phyloP scores from a whole-genome alignment of 2,888 invertebrate species.

The Cyclophora albipunctata region DNA sequence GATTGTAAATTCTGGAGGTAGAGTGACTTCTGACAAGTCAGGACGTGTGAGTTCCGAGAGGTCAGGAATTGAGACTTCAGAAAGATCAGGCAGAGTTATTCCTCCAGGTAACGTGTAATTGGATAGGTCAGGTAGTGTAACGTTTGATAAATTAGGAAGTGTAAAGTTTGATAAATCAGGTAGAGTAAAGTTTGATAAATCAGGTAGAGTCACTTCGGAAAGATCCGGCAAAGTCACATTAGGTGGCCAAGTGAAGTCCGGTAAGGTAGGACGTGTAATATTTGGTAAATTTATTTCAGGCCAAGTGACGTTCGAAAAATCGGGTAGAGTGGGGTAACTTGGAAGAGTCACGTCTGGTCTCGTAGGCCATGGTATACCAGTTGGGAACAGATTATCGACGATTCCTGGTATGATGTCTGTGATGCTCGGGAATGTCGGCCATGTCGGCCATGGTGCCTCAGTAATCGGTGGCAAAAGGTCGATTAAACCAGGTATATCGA shows the following conservation, averaged over 20 bases:
- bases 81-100: no score
- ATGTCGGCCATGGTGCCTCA: no score
- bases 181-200: no score
- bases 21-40: slow-evolving; percentile 15
- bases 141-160: no score
- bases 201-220: no score
- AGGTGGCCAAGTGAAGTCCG: slow-evolving; percentile 10
- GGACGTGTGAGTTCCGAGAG: not conserved
- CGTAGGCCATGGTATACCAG: slow-evolving; percentile 1
- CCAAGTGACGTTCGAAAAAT: slow-evolving; percentile 2
- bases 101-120: not conserved
- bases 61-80: no score
- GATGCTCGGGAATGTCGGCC: not conserved
- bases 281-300: slow-evolving; percentile 3
- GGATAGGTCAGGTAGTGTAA: no score
- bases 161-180: no score
- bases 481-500: slow-evolving; percentile 9
- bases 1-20: slow-evolving; percentile 7
- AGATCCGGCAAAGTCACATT: not conserved
- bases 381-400: slow-evolving; percentile 1
- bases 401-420: slow-evolving; percentile 11
- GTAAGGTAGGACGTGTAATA: slow-evolving; percentile 9
- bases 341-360: not conserved
- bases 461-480: not conserved
- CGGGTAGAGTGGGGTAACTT: not conserved